Evolutionary conservation across 2,888 invertebrate genomes (phyloP).

Genomic region (Allygus modestus): DNA sequence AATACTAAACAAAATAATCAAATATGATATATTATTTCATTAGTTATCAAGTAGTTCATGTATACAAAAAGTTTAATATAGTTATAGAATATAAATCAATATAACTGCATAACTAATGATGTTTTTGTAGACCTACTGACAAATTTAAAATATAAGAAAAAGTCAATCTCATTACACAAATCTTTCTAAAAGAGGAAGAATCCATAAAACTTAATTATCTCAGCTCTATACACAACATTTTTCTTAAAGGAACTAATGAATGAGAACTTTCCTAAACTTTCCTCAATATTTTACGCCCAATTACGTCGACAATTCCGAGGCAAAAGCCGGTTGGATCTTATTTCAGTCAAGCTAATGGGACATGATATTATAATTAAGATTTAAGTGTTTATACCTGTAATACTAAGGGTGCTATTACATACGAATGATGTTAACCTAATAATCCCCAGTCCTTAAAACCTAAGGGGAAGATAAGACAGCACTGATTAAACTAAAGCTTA

Average conservation of each 20-base stretch:
- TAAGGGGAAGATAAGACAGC: too few species aligned
- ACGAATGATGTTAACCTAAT: too few species aligned
- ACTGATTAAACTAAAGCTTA: too few species aligned
- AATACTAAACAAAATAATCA: too few species aligned
- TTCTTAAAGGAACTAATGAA: neutral
- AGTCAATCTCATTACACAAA: neutral
- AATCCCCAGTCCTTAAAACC: too few species aligned
- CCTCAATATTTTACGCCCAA: slow-evolving; percentile 25
- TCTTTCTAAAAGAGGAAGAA: neutral
- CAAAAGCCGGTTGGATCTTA: neutral
- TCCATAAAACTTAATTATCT: neutral
- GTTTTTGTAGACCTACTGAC: too few species aligned
- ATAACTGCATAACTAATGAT: too few species aligned
- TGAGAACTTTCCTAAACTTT: slow-evolving; percentile 9
- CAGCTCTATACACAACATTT: neutral
- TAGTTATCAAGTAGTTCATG: too few species aligned
- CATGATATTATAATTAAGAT: neutral
- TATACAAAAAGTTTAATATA: too few species aligned
- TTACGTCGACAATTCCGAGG: neutral
- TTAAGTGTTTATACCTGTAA: neutral
- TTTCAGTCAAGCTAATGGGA: neutral
- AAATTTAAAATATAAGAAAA: too few species aligned
- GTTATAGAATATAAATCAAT: too few species aligned
- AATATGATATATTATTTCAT: too few species aligned
- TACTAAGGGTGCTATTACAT: neutral